Percentiles rank a stretch among this genome's conserved stretches.
These are phyloP conservation scores for Drosophila willistoni DNA, from an alignment of 1,140 invertebrate species.

Conservation along the genomic window DNA sequence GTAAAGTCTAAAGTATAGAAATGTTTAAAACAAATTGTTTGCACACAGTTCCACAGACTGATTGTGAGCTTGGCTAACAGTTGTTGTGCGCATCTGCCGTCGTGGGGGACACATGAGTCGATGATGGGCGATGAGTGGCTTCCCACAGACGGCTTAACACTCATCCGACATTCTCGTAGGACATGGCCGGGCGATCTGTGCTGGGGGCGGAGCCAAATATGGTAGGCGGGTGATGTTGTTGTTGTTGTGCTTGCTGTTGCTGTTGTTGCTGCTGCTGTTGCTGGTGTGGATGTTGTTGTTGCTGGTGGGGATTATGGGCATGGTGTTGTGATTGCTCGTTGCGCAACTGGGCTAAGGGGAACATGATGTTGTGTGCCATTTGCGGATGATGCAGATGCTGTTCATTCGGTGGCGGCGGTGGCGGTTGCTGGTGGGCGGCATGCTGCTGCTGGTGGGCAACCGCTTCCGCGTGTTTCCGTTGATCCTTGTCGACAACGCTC, in stretches of 20 bases:
- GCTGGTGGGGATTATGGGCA: constrained; percentile 71
- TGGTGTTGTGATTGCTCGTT: constrained; percentile 74
- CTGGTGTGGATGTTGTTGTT: constrained; percentile 66
- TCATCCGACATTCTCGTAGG: constrained; percentile 82
- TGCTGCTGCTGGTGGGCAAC: constrained; percentile 66
- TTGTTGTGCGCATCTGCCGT: constrained; percentile 63
- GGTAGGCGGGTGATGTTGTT: constrained; percentile 67
- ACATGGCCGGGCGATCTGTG: constrained; percentile 74
- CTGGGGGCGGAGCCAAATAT: constrained; percentile 59
- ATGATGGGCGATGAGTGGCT: constrained; percentile 75
- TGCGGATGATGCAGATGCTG: constrained; percentile 78
- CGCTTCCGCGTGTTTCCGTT: constrained; percentile 72
- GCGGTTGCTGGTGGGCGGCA: constrained; percentile 73
- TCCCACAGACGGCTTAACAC: constrained; percentile 82
- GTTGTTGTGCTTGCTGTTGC: constrained; percentile 57
- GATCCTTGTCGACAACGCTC: constrained; percentile 62
- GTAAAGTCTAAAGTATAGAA: constrained; percentile 11
- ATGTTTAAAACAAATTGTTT: constrained; percentile 60
- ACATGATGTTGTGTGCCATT: constrained; percentile 81
- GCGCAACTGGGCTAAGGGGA: constrained; percentile 71
- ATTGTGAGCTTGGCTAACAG: constrained; percentile 49
- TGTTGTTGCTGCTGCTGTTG: constrained; percentile 53
- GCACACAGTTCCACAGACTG: constrained; percentile 45
- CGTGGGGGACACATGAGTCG: constrained; percentile 73
- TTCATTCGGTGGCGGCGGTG: constrained; percentile 75